phyloP scores from a whole-genome alignment of 2,888 invertebrate genomes.

The Drosophila lacicola region DNA sequence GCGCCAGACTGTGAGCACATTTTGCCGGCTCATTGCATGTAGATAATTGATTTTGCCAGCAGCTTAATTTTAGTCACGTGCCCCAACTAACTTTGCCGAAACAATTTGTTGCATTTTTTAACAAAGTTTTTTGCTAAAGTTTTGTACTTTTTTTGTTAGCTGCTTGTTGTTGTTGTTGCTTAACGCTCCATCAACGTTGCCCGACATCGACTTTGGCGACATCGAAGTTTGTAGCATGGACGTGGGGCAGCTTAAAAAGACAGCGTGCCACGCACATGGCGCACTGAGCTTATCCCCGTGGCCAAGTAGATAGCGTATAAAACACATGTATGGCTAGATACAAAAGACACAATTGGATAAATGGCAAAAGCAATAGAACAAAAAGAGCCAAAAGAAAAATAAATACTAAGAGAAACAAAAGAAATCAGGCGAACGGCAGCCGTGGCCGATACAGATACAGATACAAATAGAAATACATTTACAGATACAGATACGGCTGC shows the following conservation, averaged over 20 bases:
- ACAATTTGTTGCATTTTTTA: constrained; percentile 71
- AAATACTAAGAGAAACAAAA: constrained; percentile 14
- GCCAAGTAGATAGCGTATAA: constrained; percentile 56
- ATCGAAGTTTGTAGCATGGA: constrained; percentile 25
- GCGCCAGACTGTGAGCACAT: constrained; percentile 37
- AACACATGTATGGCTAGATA: constrained; percentile 55
- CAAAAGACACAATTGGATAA: constrained; percentile 54
- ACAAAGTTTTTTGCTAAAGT: constrained; percentile 59
- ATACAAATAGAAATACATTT: constrained; percentile 11
- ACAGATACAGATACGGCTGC: constrained; percentile 6
- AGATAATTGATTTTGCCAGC: constrained; percentile 66
- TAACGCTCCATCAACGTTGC: constrained; percentile 48
- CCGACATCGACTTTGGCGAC: constrained; percentile 46
- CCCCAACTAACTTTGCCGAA: constrained; percentile 69
- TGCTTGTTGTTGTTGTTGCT: constrained; percentile 42
- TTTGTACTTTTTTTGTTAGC: constrained; percentile 29
- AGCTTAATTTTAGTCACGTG: constrained; percentile 70
- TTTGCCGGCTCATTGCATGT: constrained; percentile 63
- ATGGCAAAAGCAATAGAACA: constrained; percentile 10
- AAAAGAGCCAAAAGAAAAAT: not conserved
- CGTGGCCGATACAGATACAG: constrained; percentile 1
- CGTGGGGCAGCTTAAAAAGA: constrained; percentile 43
- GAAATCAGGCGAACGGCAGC: constrained; percentile 13
- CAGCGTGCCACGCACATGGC: constrained; percentile 36
- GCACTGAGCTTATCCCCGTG: constrained; percentile 36